phyloP scores from a whole-genome alignment of 1,140 invertebrate genomes.

The Saccostrea echinata region DNA sequence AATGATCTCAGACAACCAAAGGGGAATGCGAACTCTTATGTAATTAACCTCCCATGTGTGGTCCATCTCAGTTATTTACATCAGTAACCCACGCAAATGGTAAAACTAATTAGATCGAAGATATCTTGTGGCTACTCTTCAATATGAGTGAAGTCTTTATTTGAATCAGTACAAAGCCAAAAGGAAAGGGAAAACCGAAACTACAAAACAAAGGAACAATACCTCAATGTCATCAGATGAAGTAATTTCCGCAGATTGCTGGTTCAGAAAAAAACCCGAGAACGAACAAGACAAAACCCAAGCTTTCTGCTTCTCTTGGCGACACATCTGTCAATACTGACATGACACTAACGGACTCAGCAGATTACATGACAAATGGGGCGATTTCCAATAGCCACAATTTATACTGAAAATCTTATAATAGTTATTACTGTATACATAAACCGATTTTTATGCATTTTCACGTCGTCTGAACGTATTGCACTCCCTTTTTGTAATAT shows the following conservation, averaged over 20 bases:
- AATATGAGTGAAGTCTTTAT: neutral
- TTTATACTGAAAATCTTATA: too few relatives aligned
- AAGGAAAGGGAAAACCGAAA: neutral
- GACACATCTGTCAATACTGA: constrained; percentile 23
- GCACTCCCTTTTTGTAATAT: too few relatives aligned
- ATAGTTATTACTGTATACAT: too few relatives aligned
- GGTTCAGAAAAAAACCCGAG: neutral
- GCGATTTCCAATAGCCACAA: neutral
- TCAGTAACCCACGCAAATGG: neutral
- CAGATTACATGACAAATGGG: constrained; percentile 23
- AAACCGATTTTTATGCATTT: too few relatives aligned
- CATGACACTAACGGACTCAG: constrained; percentile 19
- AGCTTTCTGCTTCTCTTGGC: neutral
- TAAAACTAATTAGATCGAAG: neutral
- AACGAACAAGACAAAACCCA: neutral
- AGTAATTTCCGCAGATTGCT: neutral
- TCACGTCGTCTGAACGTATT: too few relatives aligned
- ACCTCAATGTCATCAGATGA: neutral
- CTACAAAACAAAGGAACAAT: neutral
- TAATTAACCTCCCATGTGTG: neutral
- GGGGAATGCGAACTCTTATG: neutral
- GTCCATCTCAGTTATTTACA: neutral
- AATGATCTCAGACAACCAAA: too few relatives aligned
- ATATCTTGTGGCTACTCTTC: neutral
- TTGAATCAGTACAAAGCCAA: neutral